phyloP scores from a whole-genome alignment of 2,113 vertebrate genomes.

The Bagarius yarrelli region DNA sequence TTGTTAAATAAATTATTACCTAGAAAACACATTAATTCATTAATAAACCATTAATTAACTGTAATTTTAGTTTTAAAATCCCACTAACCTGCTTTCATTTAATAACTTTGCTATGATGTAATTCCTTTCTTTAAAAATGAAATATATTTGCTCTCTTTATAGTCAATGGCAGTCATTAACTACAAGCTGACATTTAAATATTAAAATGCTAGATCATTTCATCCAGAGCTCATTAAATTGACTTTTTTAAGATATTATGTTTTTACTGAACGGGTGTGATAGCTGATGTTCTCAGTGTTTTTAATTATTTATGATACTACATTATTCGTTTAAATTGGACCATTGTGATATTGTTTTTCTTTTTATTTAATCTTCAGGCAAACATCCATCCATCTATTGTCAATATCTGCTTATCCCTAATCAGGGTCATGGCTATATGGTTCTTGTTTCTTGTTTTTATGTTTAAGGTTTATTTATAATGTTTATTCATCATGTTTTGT shows the following conservation, averaged over 20 bases:
- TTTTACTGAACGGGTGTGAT: too few relatives aligned
- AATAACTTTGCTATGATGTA: not conserved
- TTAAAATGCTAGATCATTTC: not conserved
- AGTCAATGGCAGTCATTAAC: not conserved
- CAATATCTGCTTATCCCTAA: too few relatives aligned
- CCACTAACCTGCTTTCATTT: not conserved
- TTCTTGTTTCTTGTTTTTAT: too few relatives aligned
- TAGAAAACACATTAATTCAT: not conserved
- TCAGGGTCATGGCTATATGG: too few relatives aligned
- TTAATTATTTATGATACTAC: not conserved
- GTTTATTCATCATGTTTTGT: too few relatives aligned
- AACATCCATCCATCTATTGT: too few relatives aligned
- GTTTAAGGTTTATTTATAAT: too few relatives aligned
- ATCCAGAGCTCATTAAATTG: not conserved
- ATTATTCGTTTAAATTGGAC: not conserved
- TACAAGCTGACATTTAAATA: not conserved
- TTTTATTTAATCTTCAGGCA: too few relatives aligned
- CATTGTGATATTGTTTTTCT: too few relatives aligned
- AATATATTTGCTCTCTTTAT: slow-evolving; percentile 3
- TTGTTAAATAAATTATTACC: not conserved
- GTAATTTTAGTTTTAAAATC: not conserved
- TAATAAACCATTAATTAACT: not conserved
- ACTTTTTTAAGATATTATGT: not conserved
- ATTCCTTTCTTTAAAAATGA: slow-evolving; percentile 3
- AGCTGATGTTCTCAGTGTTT: not conserved